Evolutionary conservation across 2,113 vertebrate genomes (phyloP), one percentile per base, ranked within the genome.

Genomic region (Aegithalos caudatus): DNA sequence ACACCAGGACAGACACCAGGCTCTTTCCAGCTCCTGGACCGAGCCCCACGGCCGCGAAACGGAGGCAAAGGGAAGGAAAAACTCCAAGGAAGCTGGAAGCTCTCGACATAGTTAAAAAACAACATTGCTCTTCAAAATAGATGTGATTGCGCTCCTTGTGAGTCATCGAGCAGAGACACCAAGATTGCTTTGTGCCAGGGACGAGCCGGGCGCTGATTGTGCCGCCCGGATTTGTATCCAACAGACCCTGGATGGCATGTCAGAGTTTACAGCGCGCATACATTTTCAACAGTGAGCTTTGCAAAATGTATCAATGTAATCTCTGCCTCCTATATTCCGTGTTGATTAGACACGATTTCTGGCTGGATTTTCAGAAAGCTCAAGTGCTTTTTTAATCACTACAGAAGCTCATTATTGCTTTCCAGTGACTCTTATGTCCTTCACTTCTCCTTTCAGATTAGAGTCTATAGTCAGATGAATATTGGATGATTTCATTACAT

Each of bases 381-480:
- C 97, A 97, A 98, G 98, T 98, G 98, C 97, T 97, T 98, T 98
- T 98, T 98, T 98, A 98, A 98, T 99, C 98, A 99, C 99, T 99
- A 98, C 98, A 99, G 97, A 91, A 94, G 97, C 98, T 98, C 98
- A 98, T 98, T 98, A 99, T 98, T 97, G 98, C 97, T 98, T 98
- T 98, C 97, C 98, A 95, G 98, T 97, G 98, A 98, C 98, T 99
- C 98, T 99, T 99, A 99, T 99, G 99, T 99, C 98, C 98, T 98
- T 98, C 98, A 99, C 98, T 98, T 98, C 98, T 98, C 98, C 98
- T 97, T 98, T 98, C 98, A 98, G 98, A 98, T 98, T 98, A 98
- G 98, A 98, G 97, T 98, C 98, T 98, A 98, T 98, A 98, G 98
- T 98, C 97, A 98, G 98, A 98, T 98, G 98, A 98, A 98, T 98